These are phyloP conservation scores for Microcaecilia unicolor DNA, from an alignment of 2,797 vertebrate species.

Conservation along the genomic window DNA sequence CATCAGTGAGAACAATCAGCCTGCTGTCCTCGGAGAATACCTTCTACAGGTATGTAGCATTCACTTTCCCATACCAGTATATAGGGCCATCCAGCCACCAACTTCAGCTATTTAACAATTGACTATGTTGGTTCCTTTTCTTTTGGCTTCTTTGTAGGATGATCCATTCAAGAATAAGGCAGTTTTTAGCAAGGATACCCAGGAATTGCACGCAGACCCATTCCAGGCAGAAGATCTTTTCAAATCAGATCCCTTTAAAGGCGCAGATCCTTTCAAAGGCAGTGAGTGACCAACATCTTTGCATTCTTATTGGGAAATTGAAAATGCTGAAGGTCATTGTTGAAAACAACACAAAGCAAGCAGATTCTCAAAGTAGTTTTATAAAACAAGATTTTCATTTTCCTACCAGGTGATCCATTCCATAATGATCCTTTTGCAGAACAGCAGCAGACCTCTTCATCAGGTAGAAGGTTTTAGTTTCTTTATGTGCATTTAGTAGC, in stretches of 20 bases:
- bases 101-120: no score
- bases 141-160: constrained; percentile 54
- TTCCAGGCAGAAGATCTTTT: constrained; percentile 94
- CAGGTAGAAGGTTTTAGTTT: constrained; percentile 57
- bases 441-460: constrained; percentile 58
- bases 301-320: no score
- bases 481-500: neutral
- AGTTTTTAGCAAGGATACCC: constrained; percentile 68
- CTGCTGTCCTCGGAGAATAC: no score
- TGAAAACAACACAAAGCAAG: no score
- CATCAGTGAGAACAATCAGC: no score
- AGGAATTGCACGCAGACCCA: constrained; percentile 78
- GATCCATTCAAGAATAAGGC: constrained; percentile 89
- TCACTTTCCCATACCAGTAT: no score
- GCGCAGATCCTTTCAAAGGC: constrained; percentile 64
- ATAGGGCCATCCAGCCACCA: no score
- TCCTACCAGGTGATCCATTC: constrained; percentile 77
- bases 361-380: no score
- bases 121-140: no score
- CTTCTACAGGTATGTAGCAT: no score
- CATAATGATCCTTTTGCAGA: constrained; percentile 89
- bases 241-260: constrained; percentile 89
- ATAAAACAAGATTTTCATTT: constrained; percentile 5
- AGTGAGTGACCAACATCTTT: constrained; percentile 30
- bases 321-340: no score